Evolutionary conservation across 2,797 vertebrate species (phyloP).

Genomic region (Agapornis canus): DNA sequence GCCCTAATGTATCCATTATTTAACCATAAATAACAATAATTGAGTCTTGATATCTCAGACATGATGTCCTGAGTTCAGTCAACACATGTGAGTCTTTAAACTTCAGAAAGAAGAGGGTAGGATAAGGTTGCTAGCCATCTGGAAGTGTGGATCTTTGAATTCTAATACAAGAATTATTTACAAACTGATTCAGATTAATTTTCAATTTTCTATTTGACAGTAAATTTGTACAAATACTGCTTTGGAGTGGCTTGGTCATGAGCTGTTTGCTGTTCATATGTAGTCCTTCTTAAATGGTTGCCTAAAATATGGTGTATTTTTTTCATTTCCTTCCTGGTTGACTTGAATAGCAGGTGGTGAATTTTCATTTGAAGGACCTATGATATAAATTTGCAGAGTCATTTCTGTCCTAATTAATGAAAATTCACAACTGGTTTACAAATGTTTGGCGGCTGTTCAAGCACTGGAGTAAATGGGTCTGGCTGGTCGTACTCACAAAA

Average conservation of each 20-base stretch:
- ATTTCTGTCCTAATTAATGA: not conserved
- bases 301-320: not conserved
- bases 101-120: not conserved
- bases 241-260: not conserved
- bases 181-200: not conserved
- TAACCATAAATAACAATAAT: not conserved
- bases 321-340: not conserved
- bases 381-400: not conserved
- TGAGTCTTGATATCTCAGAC: not conserved
- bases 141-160: not conserved
- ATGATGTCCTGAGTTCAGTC: not conserved
- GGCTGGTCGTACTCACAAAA: not conserved
- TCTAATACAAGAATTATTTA: not conserved
- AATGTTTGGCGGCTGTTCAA: not conserved
- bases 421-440: not conserved
- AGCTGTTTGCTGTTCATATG: not conserved
- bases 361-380: not conserved
- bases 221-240: not conserved
- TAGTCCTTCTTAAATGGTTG: not conserved
- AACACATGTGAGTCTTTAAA: not conserved
- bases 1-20: not conserved
- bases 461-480: not conserved
- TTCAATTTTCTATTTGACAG: not conserved
- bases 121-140: not conserved
- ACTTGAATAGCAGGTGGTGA: not conserved